A percentile compares a stretch with the other conserved stretches of the same genome.
Conservation (phyloP, 2,113 vertebrate genomes). For the Daphoenositta chrysoptera region DNA sequence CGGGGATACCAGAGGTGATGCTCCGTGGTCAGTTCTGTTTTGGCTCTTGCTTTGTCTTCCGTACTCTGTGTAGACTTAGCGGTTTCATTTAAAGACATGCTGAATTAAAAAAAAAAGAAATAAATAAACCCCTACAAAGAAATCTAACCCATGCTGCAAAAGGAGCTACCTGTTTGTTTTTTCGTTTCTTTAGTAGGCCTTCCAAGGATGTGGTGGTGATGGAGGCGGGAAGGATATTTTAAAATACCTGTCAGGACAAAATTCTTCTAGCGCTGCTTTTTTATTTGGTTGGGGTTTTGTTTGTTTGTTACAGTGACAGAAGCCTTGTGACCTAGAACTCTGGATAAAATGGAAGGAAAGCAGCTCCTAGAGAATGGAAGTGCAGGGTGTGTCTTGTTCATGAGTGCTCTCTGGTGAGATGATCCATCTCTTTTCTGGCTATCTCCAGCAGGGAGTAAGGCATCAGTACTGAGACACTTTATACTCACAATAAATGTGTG, state of each 20-base stretch:
- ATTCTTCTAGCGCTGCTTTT: not conserved
- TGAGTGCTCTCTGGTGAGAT: not conserved
- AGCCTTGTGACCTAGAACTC: not conserved
- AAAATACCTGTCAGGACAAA: not conserved
- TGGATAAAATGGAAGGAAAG: not conserved
- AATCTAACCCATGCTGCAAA: not conserved
- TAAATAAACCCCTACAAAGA: not conserved
- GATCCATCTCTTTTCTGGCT: not conserved
- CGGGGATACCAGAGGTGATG: not conserved
- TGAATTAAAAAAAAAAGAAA: not conserved
- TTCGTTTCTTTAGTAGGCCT: not conserved
- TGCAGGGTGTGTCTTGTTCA: not conserved
- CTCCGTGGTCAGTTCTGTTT: not conserved
- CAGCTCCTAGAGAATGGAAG: not conserved
- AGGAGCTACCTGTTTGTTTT: not conserved
- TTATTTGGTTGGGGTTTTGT: not conserved
- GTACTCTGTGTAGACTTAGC: accelerated
- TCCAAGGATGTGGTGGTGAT: not conserved
- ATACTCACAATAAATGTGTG: not conserved
- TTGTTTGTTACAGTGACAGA: not conserved
- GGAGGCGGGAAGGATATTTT: not conserved
- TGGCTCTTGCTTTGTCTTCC: not conserved
- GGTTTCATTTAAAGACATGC: not conserved
- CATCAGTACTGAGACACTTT: not conserved
- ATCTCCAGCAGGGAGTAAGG: not conserved